These are phyloP conservation scores for Stegodyphus mimosarum DNA, from an alignment of 1,140 invertebrate species.

Conservation along the genomic window DNA sequence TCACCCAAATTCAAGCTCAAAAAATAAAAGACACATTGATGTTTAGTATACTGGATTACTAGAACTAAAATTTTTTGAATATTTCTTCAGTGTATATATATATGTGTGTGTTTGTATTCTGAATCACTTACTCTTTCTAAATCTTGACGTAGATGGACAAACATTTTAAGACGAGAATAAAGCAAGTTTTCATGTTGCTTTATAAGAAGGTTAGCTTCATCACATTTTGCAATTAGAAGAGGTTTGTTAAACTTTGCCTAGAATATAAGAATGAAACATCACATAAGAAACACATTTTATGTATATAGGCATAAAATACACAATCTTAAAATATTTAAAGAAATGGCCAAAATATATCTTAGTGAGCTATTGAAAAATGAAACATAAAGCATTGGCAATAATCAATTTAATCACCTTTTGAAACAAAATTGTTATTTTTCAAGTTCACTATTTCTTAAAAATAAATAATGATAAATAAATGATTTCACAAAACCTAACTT, in stretches of 20 bases:
- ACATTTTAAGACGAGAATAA: slow-evolving; percentile 91
- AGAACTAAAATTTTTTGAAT: neutral
- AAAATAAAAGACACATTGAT: neutral
- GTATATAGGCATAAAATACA: neutral
- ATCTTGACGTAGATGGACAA: slow-evolving; percentile 94
- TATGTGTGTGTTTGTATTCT: neutral
- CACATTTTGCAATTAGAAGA: slow-evolving; percentile 84
- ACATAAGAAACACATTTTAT: no score
- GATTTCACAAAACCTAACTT: no score
- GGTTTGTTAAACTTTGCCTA: slow-evolving; percentile 87
- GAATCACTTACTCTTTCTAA: slow-evolving; percentile 80
- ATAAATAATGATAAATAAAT: no score
- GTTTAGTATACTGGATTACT: neutral
- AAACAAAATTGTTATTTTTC: no score
- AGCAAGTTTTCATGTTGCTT: slow-evolving; percentile 78
- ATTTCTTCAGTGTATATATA: no score
- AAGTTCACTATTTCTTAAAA: no score
- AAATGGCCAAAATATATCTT: no score
- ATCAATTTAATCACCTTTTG: no score
- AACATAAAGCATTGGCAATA: no score
- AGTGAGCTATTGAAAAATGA: no score
- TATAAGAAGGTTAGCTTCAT: slow-evolving; percentile 80
- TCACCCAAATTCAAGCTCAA: neutral
- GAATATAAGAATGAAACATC: slow-evolving; percentile 59
- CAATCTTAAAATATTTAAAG: neutral